Evolutionary conservation across 2,888 invertebrate genomes (phyloP).

Genomic region (Coleophora deauratella): DNA sequence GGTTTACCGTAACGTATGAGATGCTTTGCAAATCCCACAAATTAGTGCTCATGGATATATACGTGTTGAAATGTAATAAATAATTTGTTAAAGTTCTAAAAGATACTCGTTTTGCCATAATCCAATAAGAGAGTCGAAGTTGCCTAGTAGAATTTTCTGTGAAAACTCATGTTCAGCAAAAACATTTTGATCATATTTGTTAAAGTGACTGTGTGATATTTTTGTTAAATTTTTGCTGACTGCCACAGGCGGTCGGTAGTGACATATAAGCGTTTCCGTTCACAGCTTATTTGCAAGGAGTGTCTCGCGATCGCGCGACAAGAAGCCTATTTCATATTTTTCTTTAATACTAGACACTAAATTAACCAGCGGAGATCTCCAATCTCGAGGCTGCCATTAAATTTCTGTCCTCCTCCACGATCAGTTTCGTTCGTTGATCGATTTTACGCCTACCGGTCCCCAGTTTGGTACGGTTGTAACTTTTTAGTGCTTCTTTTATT

Average conservation of each 20-base stretch:
- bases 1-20: too few species aligned
- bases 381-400: slow-evolving; percentile 51
- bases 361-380: slow-evolving; percentile 30
- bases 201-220: too few species aligned
- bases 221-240: too few species aligned
- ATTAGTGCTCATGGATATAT: too few species aligned
- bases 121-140: too few species aligned
- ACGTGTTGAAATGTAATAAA: too few species aligned
- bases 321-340: slow-evolving; percentile 51
- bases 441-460: slow-evolving; percentile 66
- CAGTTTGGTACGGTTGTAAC: slow-evolving; percentile 64
- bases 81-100: too few species aligned
- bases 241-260: slow-evolving; percentile 28
- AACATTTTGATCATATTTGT: too few species aligned
- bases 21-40: too few species aligned
- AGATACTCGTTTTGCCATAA: too few species aligned
- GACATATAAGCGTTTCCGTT: slow-evolving; percentile 50
- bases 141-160: too few species aligned
- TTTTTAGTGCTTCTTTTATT: slow-evolving; percentile 71
- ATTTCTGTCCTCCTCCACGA: slow-evolving; percentile 58
- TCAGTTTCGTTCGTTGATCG: slow-evolving; percentile 63
- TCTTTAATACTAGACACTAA: slow-evolving; percentile 43
- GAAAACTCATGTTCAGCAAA: too few species aligned
- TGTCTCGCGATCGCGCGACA: slow-evolving; percentile 24
- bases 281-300: slow-evolving; percentile 52